Evolutionary conservation across 1,140 invertebrate genomes (phyloP).

Genomic region (Drosophila punjabiensis): DNA sequence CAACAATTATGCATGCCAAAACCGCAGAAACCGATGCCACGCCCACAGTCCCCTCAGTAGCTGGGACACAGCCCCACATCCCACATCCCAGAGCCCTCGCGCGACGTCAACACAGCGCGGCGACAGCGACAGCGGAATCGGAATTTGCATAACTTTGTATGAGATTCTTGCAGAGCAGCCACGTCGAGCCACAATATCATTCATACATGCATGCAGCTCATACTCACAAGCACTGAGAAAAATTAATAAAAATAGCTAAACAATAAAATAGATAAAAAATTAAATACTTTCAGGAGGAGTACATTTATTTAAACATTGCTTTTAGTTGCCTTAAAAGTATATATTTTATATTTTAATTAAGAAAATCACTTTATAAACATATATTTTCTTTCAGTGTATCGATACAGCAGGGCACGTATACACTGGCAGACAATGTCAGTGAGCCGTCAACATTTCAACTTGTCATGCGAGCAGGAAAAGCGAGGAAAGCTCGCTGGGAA

Average conservation of each 20-base stretch:
- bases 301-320: neutral
- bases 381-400: neutral
- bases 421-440: constrained; percentile 62
- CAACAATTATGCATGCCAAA: constrained; percentile 82
- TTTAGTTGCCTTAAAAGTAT: rapidly evolving
- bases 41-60: constrained; percentile 22
- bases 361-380: neutral
- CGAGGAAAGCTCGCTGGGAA: constrained; percentile 14
- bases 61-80: constrained; percentile 31
- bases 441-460: constrained; percentile 83
- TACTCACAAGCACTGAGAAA: constrained; percentile 15
- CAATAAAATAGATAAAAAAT: neutral
- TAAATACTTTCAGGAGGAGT: no score
- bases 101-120: constrained; percentile 40
- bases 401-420: constrained; percentile 35
- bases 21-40: constrained; percentile 76
- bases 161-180: constrained; percentile 76
- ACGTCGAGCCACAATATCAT: constrained; percentile 73
- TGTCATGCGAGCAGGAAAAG: constrained; percentile 70
- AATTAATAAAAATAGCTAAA: neutral
- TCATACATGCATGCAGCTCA: constrained; percentile 73
- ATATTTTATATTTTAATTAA: neutral
- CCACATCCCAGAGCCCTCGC: constrained; percentile 18
- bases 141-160: constrained; percentile 84
- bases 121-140: constrained; percentile 68